Base-by-base conservation (phyloP, 35 echinoderm and acorn worm species). In the Lytechinus pictus region DNA sequence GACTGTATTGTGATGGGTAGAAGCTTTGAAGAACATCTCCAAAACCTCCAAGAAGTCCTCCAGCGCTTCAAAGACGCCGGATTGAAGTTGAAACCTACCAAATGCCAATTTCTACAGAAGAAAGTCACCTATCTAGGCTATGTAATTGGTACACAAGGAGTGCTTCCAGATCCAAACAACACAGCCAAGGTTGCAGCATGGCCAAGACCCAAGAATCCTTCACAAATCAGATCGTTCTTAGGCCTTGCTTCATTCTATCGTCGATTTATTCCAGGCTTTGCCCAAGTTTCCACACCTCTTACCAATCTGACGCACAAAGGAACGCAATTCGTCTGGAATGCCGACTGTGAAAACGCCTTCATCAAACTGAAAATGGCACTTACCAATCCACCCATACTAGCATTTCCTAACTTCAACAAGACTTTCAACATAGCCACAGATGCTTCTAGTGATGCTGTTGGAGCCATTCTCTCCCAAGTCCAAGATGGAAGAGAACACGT, bases 401-500 rank as follows among this genome's bases (percentile, higher is more conserved):
- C 96, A 14, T 98, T 94, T 54, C 95, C 94, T 91, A 94, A 95
- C 95, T 95, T 96, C 72, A 55, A 92, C 10, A 54, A 96, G 28
- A 57, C 28, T 8, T 94, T 98, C 53, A 95, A 87, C 27, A 57
- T 98, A 13, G 89, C 66, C 53, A 95, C 97, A 10, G 96, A 96
- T 89, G 97, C 95, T 21, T 97, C 96, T 7, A 51, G 94, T 5
- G 54, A 55, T 12, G 96, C 97, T 44, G 92, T 97, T 72, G 97
- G 97, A 53, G 87, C 97, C 4, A 95, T 98, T 5, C 89, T 97
- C 6, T 52, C 96, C 24, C 97, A 97, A 86, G n/a, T 90, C 28
- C 95, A 98, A 92, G 86, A 97, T 89, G 95, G 96, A 27, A 60
- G 92, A 24, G 97, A 97, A 87, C 57, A 71, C 51, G 96, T 97